Conservation (phyloP, 2,797 vertebrate genomes). For the Schizopygopsis malacanthus region DNA sequence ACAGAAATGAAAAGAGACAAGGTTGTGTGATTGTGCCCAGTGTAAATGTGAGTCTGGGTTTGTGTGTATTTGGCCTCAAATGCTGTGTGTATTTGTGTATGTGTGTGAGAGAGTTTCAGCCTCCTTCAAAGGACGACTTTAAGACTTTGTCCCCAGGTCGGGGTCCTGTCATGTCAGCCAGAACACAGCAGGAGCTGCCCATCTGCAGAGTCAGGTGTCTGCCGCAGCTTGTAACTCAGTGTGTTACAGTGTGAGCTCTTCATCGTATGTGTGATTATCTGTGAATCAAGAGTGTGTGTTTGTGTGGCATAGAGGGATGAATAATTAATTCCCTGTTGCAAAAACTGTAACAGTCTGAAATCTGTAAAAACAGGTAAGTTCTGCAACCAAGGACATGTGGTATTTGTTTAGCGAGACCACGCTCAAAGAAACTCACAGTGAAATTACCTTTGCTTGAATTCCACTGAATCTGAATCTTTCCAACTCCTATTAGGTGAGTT, state of each 20-base stretch:
- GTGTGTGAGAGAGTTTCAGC: conserved; percentile 17
- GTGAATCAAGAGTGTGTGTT: conserved; percentile 1
- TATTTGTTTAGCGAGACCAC: conserved; percentile 36
- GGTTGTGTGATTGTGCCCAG: background rate
- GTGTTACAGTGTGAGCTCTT: conserved; percentile 33
- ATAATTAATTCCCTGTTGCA: conserved; percentile 76
- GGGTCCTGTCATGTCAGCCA: conserved; percentile 65
- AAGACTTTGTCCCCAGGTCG: conserved; percentile 69
- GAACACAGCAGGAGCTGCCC: conserved; percentile 64
- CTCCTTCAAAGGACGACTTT: conserved; percentile 53
- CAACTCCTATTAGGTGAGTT: conserved; percentile 78
- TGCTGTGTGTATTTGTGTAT: conserved; percentile 23
- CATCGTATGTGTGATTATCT: conserved; percentile 6
- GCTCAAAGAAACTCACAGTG: background rate
- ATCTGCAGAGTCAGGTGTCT: conserved; percentile 59
- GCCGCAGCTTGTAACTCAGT: conserved; percentile 1
- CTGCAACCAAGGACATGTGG: conserved; percentile 49
- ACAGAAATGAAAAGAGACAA: conserved; percentile 25
- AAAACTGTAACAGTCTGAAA: conserved; percentile 70
- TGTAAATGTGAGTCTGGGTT: conserved; percentile 8
- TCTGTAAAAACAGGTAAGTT: conserved; percentile 61
- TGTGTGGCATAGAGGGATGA: conserved; percentile 67
- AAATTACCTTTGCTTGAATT: background rate
- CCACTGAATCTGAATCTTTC: background rate
- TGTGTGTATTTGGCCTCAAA: background rate